phyloP scores from a whole-genome alignment of 2,113 vertebrate species.

The Podarcis cretensis region DNA sequence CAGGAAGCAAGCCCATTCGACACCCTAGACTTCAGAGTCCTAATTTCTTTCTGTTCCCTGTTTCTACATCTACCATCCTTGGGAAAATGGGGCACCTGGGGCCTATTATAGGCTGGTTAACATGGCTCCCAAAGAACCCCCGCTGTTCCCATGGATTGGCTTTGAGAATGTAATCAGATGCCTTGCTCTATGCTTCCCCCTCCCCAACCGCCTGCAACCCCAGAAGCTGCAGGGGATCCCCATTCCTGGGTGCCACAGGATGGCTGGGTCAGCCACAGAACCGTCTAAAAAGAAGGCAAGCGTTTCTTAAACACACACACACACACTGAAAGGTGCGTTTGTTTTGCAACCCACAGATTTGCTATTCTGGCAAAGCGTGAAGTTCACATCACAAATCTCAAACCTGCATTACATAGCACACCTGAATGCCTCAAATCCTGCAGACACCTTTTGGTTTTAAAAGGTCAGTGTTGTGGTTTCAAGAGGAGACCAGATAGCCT shows the following conservation, averaged over 20 bases:
- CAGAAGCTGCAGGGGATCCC: slow-evolving; percentile 50
- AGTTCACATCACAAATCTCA: background rate
- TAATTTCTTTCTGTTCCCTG: background rate
- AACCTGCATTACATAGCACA: background rate
- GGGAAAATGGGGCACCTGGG: slow-evolving; percentile 17
- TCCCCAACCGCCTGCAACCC: slow-evolving; percentile 10
- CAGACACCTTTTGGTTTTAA: background rate
- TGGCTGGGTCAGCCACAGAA: slow-evolving; percentile 28
- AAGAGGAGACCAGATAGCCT: background rate
- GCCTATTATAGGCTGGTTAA: slow-evolving; percentile 33
- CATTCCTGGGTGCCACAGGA: background rate
- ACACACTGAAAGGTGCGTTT: slow-evolving; percentile 20
- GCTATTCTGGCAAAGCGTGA: slow-evolving; percentile 7
- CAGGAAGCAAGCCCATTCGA: background rate
- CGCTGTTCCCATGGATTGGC: slow-evolving; percentile 43
- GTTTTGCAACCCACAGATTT: slow-evolving; percentile 23
- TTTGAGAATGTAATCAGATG: slow-evolving; percentile 44
- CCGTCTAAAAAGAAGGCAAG: slow-evolving; percentile 45
- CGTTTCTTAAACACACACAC: background rate
- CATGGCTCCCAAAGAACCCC: slow-evolving; percentile 38
- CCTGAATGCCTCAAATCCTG: background rate
- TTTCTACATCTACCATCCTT: slow-evolving; percentile 34
- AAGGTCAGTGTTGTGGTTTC: background rate
- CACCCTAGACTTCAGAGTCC: slow-evolving; percentile 32
- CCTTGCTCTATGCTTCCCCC: slow-evolving; percentile 38